Base-by-base conservation (phyloP, 2,797 vertebrate genomes). In the Gymnoscopelus braueri region DNA sequence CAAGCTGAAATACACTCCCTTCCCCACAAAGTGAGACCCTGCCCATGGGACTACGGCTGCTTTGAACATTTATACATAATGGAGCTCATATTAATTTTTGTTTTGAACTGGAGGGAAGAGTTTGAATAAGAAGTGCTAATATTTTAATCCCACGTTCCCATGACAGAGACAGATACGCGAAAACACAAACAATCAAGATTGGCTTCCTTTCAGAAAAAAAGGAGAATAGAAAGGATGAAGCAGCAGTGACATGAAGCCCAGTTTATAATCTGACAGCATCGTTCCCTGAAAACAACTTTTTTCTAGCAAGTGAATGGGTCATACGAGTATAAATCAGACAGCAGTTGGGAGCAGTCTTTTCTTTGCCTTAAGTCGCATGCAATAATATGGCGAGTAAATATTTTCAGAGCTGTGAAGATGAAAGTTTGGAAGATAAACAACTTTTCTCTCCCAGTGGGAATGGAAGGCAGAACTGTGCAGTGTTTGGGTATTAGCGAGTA, bases 21-120 rank as follows among this genome's bases (percentile, higher is more conserved):
- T 14, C 15, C 66, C 74, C 65, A 48, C 62, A 84, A 62, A 72
- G 71, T 71, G 65, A 58, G 53, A 57, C 81, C 26, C 54, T 48
- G 77, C 87, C 74, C 78, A 8, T 68, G 83, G 86, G 86, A 88
- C 56, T 12, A 0, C 13, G 76, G 8, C 65, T 83, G 80, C 89
- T 92, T 88, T 91, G 86, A 90, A 90, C 63, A 75, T 84, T 86
- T 84, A 75, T 79, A 80, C 81, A 84, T 84, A 79, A 83, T 77
- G 54, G 81, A 68, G 74, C 62, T 78, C 13, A 39, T 81, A 85
- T 89, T 87, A 84, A 85, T 85, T 86, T 78, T 84, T 74, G 74
- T 84, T 88, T 83, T 88, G 74, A 87, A 87, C 73, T 72, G 60
- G 77, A 74, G 74, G 77, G 74, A 83, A 75, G 71, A 75, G 77